Conservation (phyloP, 1,140 invertebrate genomes). For the Lycorma delicatula region DNA sequence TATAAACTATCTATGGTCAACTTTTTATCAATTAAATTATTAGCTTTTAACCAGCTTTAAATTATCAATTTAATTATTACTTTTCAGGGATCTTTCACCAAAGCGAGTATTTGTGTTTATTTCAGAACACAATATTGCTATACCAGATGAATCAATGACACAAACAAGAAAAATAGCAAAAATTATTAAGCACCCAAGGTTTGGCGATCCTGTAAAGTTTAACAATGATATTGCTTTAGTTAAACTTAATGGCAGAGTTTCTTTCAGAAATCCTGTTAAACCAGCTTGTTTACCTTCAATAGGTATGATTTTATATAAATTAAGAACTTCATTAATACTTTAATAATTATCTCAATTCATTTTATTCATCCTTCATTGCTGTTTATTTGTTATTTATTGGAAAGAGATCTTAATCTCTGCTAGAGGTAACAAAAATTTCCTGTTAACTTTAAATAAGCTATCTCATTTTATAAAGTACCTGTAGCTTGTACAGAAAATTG, state of each 20-base stretch:
- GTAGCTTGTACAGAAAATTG: too few relatives aligned
- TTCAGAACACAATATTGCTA: constrained; percentile 31
- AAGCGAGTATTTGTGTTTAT: constrained; percentile 34
- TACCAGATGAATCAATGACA: constrained; percentile 24
- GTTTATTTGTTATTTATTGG: too few relatives aligned
- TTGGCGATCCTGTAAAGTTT: constrained; percentile 26
- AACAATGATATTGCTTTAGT: constrained; percentile 50
- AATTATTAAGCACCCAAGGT: constrained; percentile 33
- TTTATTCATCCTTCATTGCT: too few relatives aligned
- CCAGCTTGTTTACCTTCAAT: constrained; percentile 46
- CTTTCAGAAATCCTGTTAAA: constrained; percentile 37
- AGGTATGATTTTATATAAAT: constrained; percentile 34
- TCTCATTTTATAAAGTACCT: too few relatives aligned
- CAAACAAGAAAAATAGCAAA: constrained; percentile 32
- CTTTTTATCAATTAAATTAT: too few relatives aligned
- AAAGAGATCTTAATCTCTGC: too few relatives aligned
- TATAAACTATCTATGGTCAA: too few relatives aligned
- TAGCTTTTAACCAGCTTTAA: too few relatives aligned
- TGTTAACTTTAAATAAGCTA: too few relatives aligned
- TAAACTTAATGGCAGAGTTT: constrained; percentile 40
- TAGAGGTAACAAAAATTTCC: too few relatives aligned
- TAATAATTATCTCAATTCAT: too few relatives aligned
- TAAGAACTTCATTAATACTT: too few relatives aligned
- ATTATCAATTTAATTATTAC: neutral
- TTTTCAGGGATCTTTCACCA: neutral